Percentiles rank a stretch among this genome's conserved stretches.
These are phyloP conservation scores for Holothuria leucospilota DNA, from an alignment of 53 echinoderm and acorn worm species.

Conservation along the genomic window DNA sequence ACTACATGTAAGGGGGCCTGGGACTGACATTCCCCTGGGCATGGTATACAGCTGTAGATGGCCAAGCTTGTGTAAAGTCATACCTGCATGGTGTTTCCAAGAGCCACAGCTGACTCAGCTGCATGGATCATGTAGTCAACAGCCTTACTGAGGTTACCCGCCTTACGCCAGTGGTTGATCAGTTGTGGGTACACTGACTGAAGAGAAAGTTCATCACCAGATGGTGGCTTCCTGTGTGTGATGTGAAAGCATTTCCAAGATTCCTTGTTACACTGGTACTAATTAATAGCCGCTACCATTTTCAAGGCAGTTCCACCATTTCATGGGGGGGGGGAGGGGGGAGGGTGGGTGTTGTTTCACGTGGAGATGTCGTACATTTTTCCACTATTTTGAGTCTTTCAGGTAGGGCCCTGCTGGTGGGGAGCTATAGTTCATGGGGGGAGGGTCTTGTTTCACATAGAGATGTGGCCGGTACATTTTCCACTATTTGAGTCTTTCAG, in stretches of 20 bases:
- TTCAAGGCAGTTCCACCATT: too few species aligned
- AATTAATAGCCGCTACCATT: too few species aligned
- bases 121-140: slow-evolving; percentile 91
- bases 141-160: slow-evolving; percentile 76
- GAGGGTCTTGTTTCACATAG: too few species aligned
- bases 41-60: not conserved
- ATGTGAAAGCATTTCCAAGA: not conserved
- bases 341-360: too few species aligned
- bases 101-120: slow-evolving; percentile 90
- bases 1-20: not conserved
- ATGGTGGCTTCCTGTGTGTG: not conserved
- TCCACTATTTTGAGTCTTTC: too few species aligned
- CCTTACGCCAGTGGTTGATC: slow-evolving; percentile 89
- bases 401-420: too few species aligned
- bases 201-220: slow-evolving; percentile 26
- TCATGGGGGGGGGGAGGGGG: too few species aligned
- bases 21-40: not conserved
- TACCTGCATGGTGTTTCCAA: slow-evolving; percentile 98
- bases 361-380: too few species aligned
- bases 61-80: not conserved
- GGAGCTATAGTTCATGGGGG: too few species aligned
- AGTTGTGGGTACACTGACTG: slow-evolving; percentile 92
- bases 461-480: too few species aligned
- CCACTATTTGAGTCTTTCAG: too few species aligned
- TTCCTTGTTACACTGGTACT: too few species aligned